Base-by-base conservation (phyloP, 53 echinoderm and acorn worm species). In the Stichopus horrens region DNA sequence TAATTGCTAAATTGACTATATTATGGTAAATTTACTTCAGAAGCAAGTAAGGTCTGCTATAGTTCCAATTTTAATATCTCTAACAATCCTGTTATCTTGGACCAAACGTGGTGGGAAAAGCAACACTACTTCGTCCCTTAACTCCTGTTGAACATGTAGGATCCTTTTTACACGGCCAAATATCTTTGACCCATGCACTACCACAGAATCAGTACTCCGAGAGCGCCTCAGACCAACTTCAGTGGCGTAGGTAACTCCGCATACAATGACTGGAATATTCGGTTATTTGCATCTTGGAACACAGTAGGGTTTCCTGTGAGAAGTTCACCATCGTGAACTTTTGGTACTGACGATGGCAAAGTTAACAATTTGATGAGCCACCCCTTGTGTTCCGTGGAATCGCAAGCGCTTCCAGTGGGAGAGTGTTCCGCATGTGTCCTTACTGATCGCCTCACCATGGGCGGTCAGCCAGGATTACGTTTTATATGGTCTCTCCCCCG, bases 311-410 rank as follows among this genome's bases (percentile, higher is more conserved):
- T 83, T 63, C 84, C 66, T 8, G 0, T 21, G 7, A 60, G 21
- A 6, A 65, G 52, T 21, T 60, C 23, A 13, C 37, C 84, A 22
- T 60, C 84, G 6, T 60, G 21, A 6, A 83, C 84, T 83, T 83
- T 59, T 13, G 5, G 4, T 16, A 83, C 23, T 83, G 84, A 83
- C 81, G 55, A 80, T 80, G 5, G 19, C 81, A 56, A 83, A 83
- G 63, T 0, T 83, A 0, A 58, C 63, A 60, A 83, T 60, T 22
- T 83, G 83, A 83, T 83, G 60, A 6, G 83, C 55, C 8, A 58
- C 60, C 21, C 83, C 83, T 58, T 23, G n/a, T 4, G 65, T 83
- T n/a, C 83, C 83, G 23, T 83, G 63, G 18, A 83, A 83, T 7
- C n/a, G n/a, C n/a, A n/a, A n/a, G n/a, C n/a, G n/a, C n/a, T n/a